These are phyloP conservation scores for Yasuhikotakia modesta DNA, from an alignment of 2,797 vertebrate species.

Conservation along the genomic window DNA sequence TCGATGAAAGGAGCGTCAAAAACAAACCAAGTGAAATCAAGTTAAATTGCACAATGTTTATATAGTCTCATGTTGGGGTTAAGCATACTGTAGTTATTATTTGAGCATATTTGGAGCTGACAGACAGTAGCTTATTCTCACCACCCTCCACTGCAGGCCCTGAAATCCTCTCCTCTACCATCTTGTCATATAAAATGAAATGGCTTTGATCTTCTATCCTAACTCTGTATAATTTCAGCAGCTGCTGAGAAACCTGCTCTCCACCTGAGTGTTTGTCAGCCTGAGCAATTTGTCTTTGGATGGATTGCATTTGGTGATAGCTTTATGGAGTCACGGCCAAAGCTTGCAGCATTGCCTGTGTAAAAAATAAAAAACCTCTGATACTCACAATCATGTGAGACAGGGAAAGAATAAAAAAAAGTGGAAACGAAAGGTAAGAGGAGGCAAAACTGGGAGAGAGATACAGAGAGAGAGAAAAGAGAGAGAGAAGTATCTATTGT, in stretches of 20 bases:
- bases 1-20: conserved; percentile 4
- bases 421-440: conserved; percentile 18
- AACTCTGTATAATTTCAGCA: conserved; percentile 57
- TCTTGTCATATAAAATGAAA: no score
- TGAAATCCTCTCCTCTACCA: conserved; percentile 55
- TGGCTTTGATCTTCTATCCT: no score
- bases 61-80: conserved; percentile 1
- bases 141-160: conserved; percentile 39
- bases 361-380: conserved; percentile 35
- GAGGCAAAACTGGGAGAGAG: background rate
- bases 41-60: background rate
- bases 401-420: conserved; percentile 25
- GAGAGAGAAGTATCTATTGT: conserved; percentile 37
- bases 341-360: conserved; percentile 40
- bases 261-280: conserved; percentile 49
- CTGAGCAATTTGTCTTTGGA: conserved; percentile 53
- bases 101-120: conserved; percentile 34
- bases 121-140: no score
- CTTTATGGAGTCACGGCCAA: conserved; percentile 54
- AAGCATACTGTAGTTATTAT: background rate
- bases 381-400: conserved; percentile 36
- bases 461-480: conserved; percentile 17
- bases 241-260: conserved; percentile 50
- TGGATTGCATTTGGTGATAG: conserved; percentile 44
- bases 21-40: conserved; percentile 3